Evolutionary conservation across 2,113 vertebrate species (phyloP).

Genomic region (Aplodontia rufa): DNA sequence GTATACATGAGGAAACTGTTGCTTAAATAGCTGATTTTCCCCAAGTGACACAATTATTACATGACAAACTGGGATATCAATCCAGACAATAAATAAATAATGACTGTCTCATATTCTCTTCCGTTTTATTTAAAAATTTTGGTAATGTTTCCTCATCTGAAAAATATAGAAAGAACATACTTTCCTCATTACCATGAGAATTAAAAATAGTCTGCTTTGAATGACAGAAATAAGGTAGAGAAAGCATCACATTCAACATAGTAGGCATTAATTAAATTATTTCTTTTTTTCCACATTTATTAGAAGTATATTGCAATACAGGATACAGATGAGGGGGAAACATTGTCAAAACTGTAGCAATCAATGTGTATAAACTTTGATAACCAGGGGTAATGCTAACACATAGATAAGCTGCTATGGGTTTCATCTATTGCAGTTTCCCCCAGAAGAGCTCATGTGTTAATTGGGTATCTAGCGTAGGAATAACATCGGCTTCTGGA

Average conservation of each 20-base stretch:
- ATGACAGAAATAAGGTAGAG: not conserved
- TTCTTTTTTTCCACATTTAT: too few species aligned
- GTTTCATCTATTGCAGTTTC: too few species aligned
- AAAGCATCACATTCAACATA: not conserved
- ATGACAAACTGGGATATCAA: not conserved
- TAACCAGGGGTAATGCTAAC: too few species aligned
- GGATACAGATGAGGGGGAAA: too few species aligned
- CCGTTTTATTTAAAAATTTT: not conserved
- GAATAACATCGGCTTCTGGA: too few species aligned
- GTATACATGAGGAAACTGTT: not conserved
- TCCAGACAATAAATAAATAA: not conserved
- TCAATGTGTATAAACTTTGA: too few species aligned
- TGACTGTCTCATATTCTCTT: not conserved
- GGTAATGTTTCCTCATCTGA: not conserved
- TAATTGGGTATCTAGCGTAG: too few species aligned
- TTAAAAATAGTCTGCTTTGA: constrained; percentile 22
- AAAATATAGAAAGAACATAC: not conserved
- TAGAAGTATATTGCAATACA: too few species aligned
- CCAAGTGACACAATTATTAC: not conserved
- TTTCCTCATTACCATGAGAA: not conserved
- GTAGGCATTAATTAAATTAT: not conserved
- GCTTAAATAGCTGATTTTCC: not conserved
- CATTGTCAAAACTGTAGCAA: too few species aligned
- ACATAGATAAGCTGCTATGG: too few species aligned
- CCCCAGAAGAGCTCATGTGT: too few species aligned